Percentiles rank a stretch among this genome's conserved stretches.
Conservation (phyloP, 2,888 invertebrate genomes). For the Nudaria mundana region DNA sequence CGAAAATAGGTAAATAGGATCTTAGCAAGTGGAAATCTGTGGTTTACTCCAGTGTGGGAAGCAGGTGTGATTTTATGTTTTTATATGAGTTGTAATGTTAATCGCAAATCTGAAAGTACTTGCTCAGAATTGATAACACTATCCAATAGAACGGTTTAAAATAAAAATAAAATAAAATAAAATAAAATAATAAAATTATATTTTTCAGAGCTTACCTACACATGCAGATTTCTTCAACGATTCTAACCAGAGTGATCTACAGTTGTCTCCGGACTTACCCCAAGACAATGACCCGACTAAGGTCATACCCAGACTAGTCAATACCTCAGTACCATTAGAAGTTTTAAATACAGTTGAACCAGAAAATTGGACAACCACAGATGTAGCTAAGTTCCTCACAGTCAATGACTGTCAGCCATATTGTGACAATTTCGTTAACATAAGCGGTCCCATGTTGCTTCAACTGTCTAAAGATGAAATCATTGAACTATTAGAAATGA, state of each 20-base stretch:
- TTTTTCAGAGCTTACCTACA: constrained; percentile 39
- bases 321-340: constrained; percentile 74
- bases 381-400: constrained; percentile 94
- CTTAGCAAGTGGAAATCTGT: too few species aligned
- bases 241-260: constrained; percentile 43
- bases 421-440: constrained; percentile 84
- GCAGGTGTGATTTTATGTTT: too few species aligned
- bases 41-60: too few species aligned
- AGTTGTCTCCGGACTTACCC: constrained; percentile 36
- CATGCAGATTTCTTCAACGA: constrained; percentile 47
- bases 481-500: constrained; percentile 93
- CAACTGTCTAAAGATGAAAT: constrained; percentile 94
- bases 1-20: too few species aligned
- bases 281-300: constrained; percentile 69
- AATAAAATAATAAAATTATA: too few species aligned
- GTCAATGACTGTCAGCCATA: constrained; percentile 92
- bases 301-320: constrained; percentile 84
- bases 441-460: constrained; percentile 91
- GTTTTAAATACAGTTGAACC: constrained; percentile 75
- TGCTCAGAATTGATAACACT: too few species aligned
- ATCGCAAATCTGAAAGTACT: too few species aligned
- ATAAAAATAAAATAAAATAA: too few species aligned
- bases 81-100: too few species aligned
- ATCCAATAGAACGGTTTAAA: too few species aligned
- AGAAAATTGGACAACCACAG: constrained; percentile 87